Evolutionary conservation across 2,888 invertebrate genomes (phyloP), one percentile per base, ranked within the genome.

Genomic region (Yponomeuta plumbellus): DNA sequence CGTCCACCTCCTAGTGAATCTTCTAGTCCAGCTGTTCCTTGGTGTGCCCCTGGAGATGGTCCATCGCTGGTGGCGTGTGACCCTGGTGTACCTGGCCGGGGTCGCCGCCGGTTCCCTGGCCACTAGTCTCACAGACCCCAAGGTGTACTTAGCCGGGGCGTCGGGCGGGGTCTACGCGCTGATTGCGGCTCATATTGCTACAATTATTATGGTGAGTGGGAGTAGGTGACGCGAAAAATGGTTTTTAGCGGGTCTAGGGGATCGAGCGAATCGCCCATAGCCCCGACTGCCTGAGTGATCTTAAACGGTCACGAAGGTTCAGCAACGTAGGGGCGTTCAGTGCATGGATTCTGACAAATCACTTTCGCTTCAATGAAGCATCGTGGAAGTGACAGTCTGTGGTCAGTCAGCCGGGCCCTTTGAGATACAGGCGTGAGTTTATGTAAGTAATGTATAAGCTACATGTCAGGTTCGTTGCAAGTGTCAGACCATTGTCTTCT

Each of bases 21-120:
- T 98, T 26, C 86, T 97, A 66, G 97, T 98, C 69, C 99, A 99
- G 84, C 91, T 99, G 68, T 93, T 98, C 83, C 92, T 99, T 67
- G 99, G 99, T 0, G 94, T 98, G 11, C 98, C 99, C 0, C 85
- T 99, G 69, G 99, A 99, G 88, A 95, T 99, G 94, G 98, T 99
- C 0, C 99, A 99, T 84, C 94, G 95, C 72, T 97, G 97, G 95
- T 98, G 98, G 97, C 92, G 99, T 64, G 96, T 99, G 8, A 90
- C 95, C 0, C 85, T 95, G 13, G 95, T 98, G 40, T 98, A 98
- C 82, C 80, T 96, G 57, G 94, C 96, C 0, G 97, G 97, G 0
- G 97, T 97, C 0, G 83, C 95, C 0, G 97, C 97, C 1, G 97
- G 97, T 3, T 96, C 96, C 0, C 91, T 97, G 71, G 96, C 95